phyloP scores from a whole-genome alignment of 2,888 invertebrate genomes.

The Heliconius cydno region DNA sequence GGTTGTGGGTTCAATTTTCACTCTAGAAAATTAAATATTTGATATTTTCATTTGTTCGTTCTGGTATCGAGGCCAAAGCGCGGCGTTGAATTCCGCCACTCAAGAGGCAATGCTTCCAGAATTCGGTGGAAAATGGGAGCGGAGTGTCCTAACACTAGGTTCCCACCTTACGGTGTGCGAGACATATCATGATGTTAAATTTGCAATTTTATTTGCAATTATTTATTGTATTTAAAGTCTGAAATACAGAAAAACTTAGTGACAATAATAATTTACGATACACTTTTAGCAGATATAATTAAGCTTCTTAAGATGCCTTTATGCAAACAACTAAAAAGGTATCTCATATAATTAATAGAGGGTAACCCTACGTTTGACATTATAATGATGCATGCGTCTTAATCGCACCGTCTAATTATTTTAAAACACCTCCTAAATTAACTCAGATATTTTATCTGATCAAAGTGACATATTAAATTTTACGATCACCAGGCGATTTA shows the following conservation, averaged over 20 bases:
- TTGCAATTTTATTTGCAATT: not conserved
- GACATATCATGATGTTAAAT: not conserved
- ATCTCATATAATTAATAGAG: slow-evolving; percentile 70
- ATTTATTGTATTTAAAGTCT: not conserved
- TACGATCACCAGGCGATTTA: slow-evolving; percentile 28
- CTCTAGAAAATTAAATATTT: too few species aligned
- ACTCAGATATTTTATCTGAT: slow-evolving; percentile 52
- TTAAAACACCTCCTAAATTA: slow-evolving; percentile 67
- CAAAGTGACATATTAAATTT: slow-evolving; percentile 47
- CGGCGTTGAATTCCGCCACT: too few species aligned
- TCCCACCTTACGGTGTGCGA: not conserved
- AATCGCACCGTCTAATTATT: slow-evolving; percentile 74
- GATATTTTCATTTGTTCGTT: too few species aligned
- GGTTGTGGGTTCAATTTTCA: too few species aligned
- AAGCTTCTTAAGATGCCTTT: slow-evolving; percentile 76
- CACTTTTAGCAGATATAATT: slow-evolving; percentile 63
- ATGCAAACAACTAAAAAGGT: slow-evolving; percentile 76
- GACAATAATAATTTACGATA: slow-evolving; percentile 60
- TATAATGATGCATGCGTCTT: slow-evolving; percentile 73
- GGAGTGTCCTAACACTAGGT: not conserved
- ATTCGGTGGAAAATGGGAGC: not conserved
- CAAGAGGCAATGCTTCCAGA: not conserved
- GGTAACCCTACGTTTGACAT: slow-evolving; percentile 68
- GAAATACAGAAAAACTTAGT: not conserved
- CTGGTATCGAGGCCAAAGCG: too few species aligned